Percentiles rank a stretch among this genome's conserved stretches.
phyloP scores from a whole-genome alignment of 1,140 invertebrate species.

The Sitodiplosis mosellana region DNA sequence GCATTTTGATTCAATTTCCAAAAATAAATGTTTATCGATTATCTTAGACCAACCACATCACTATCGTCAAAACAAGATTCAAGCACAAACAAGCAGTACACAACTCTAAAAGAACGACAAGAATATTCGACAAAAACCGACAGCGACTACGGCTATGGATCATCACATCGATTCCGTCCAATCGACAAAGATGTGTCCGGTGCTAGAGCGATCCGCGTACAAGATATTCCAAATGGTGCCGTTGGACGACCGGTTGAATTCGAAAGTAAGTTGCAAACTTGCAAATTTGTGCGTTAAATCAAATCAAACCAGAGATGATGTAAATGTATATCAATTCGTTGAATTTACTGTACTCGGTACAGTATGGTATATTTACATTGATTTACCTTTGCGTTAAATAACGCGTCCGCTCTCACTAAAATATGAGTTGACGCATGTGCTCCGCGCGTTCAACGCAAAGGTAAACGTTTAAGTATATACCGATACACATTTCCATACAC shows the following conservation, averaged over 20 bases:
- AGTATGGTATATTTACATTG: too few species aligned
- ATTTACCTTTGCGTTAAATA: too few species aligned
- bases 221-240: constrained; percentile 63
- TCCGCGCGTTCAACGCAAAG: too few species aligned
- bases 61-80: not conserved
- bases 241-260: constrained; percentile 84
- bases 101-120: constrained; percentile 16
- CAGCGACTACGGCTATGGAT: constrained; percentile 6
- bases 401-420: too few species aligned
- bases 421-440: too few species aligned
- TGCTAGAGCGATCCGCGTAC: constrained; percentile 67
- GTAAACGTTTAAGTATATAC: too few species aligned
- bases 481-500: too few species aligned
- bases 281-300: too few species aligned
- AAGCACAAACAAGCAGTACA: not conserved
- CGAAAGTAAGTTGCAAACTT: constrained; percentile 54
- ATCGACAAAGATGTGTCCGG: constrained; percentile 28
- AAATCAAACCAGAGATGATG: too few species aligned
- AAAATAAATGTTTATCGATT: not conserved
- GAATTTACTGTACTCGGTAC: too few species aligned
- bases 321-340: too few species aligned
- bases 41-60: not conserved
- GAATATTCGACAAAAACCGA: constrained; percentile 18
- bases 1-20: not conserved
- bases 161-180: constrained; percentile 20